These are phyloP conservation scores for Periplaneta americana DNA, from an alignment of 1,140 invertebrate species.

Conservation along the genomic window DNA sequence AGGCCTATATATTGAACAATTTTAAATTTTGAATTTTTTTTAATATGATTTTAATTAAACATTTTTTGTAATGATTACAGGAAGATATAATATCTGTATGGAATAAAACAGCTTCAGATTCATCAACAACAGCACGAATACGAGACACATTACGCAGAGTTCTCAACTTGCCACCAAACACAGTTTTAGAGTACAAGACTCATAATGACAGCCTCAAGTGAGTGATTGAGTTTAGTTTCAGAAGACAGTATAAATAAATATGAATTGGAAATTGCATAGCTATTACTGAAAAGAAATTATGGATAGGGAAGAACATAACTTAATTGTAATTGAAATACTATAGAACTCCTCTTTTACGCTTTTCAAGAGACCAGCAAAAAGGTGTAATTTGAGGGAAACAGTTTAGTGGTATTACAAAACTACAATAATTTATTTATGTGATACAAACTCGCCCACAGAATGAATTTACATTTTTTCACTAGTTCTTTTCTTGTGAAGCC, in stretches of 20 bases:
- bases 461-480: too few relatives aligned
- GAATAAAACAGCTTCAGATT: constrained; percentile 91
- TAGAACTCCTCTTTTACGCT: background rate
- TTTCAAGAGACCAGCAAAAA: too few relatives aligned
- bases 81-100: constrained; percentile 98
- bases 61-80: constrained; percentile 41
- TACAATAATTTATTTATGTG: too few relatives aligned
- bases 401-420: background rate
- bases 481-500: too few relatives aligned
- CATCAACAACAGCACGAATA: constrained; percentile 80
- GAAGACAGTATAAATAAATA: background rate
- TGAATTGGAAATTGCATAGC: background rate
- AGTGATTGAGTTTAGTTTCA: constrained; percentile 26
- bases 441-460: too few relatives aligned
- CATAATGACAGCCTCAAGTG: constrained; percentile 79
- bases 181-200: constrained; percentile 95
- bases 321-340: background rate
- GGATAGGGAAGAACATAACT: background rate
- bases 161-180: constrained; percentile 87
- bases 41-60: too few relatives aligned
- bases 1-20: too few relatives aligned
- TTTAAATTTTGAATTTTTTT: too few relatives aligned
- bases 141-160: constrained; percentile 91
- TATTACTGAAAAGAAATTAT: background rate
- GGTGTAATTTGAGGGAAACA: too few relatives aligned